phyloP scores from a whole-genome alignment of 2,797 vertebrate genomes.

The Enteromius anoplus region DNA sequence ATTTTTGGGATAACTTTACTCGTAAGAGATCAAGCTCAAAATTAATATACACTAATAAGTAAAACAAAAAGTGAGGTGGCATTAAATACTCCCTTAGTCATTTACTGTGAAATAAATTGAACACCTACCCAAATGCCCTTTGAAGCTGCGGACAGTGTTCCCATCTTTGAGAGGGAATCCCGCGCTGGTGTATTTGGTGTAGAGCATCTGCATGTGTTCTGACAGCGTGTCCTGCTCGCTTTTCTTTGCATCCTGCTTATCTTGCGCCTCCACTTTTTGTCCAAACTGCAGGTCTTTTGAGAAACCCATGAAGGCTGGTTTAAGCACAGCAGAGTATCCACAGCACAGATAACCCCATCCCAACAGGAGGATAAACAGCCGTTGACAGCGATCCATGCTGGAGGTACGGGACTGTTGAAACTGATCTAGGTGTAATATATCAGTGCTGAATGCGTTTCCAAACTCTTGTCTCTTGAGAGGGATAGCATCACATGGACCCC shows the following conservation, averaged over 20 bases:
- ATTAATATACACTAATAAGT: background rate
- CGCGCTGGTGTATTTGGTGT: slow-evolving; percentile 83
- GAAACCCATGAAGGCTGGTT: slow-evolving; percentile 65
- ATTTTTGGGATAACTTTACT: background rate
- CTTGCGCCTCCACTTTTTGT: slow-evolving; percentile 54
- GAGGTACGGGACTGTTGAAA: slow-evolving; percentile 3
- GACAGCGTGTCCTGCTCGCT: slow-evolving; percentile 81
- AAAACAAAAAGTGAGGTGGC: background rate
- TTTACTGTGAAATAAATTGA: background rate
- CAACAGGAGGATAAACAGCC: slow-evolving; percentile 77
- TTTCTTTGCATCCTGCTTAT: slow-evolving; percentile 56
- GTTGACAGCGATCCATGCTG: slow-evolving; percentile 77
- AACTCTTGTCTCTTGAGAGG: slow-evolving; percentile 60
- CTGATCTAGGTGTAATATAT: slow-evolving; percentile 47
- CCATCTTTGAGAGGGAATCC: slow-evolving; percentile 78
- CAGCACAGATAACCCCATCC: slow-evolving; percentile 80
- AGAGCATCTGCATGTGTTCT: slow-evolving; percentile 92
- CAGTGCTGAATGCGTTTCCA: slow-evolving; percentile 53
- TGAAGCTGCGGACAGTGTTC: slow-evolving; percentile 92
- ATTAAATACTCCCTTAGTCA: background rate
- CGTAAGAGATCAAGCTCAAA: background rate
- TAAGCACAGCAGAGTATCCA: slow-evolving; percentile 73
- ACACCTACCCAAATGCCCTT: slow-evolving; percentile 78
- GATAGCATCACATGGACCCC: slow-evolving; percentile 67
- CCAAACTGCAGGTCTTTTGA: slow-evolving; percentile 65